Base-by-base conservation (phyloP, 2,113 vertebrate genomes). In the Xenopus borealis region DNA sequence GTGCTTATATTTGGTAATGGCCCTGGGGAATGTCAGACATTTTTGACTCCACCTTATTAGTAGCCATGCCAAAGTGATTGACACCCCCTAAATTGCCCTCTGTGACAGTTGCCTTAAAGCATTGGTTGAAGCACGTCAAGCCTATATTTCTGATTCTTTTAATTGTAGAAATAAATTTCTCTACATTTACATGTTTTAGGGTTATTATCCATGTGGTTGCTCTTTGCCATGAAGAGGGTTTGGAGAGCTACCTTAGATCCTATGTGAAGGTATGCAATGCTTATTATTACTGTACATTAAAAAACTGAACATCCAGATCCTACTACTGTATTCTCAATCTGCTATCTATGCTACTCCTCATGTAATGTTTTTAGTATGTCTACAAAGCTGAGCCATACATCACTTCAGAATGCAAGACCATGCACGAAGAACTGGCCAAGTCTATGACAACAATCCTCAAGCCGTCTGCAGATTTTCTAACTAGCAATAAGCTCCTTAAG, bases 401-500 rank as follows among this genome's bases (percentile, higher is more conserved):
- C 62, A 88, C 91, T 66, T 89, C 93, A 5, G 92, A 92, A 47
- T 90, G 89, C 66, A 94, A 95, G 81, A 93, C 92, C 0, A 91
- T 98, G 62, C 97, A 98, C 0, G 97, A 99, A 86, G 97, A 99
- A 81, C 27, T 99, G 86, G 89, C 94, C 23, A 99, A 98, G 82
- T 95, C 97, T 66, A 98, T 99, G 96, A 98, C 95, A 2, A 92
- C 92, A 3, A 98, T 99, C 85, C 86, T 99, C 80, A 98, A 98
- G 84, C 96, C 97, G 69, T 98, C 96, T 66, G 97, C 97, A 3
- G 97, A 99, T 81, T 99, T 99, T 75, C 96, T 99, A 75, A 99
- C 97, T 2, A 93, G 96, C 82, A 98, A 99, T 91, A 99, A 99
- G 80, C 89, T 99, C 9, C 94, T 99, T 57, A 99, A 98, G 96